phyloP scores from a whole-genome alignment of 2,797 vertebrate species.

The Scolopax rusticola region DNA sequence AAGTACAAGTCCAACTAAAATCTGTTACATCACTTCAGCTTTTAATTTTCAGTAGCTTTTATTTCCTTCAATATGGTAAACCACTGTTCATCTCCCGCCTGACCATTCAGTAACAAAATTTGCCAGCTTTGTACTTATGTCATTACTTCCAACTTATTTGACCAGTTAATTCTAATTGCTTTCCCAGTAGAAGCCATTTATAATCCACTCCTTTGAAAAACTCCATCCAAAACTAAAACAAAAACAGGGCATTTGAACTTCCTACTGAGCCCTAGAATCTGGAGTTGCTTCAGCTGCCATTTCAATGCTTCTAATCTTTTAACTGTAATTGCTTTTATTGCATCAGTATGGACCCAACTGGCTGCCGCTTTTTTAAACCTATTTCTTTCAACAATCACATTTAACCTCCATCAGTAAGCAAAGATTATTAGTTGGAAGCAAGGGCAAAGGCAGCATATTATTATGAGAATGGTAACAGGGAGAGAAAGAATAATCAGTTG shows the following conservation, averaged over 20 bases:
- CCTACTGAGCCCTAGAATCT: not conserved
- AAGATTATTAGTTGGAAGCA: slow-evolving; percentile 22
- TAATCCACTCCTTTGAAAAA: slow-evolving; percentile 21
- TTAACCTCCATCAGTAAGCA: slow-evolving; percentile 34
- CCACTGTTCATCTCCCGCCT: not conserved
- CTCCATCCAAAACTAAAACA: not conserved
- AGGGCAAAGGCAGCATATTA: not conserved
- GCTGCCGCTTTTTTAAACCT: slow-evolving; percentile 28
- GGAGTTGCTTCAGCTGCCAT: not conserved
- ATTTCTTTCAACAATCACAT: slow-evolving; percentile 36
- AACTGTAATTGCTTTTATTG: slow-evolving; percentile 44
- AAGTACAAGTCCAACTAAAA: not conserved
- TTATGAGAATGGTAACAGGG: not conserved
- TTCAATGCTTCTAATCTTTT: slow-evolving; percentile 15
- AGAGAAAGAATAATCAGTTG: slow-evolving; percentile 13
- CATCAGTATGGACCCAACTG: not conserved
- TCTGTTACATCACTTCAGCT: not conserved
- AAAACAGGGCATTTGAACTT: not conserved
- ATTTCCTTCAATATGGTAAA: not conserved
- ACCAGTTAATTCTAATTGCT: slow-evolving; percentile 32
- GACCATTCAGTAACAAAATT: not conserved
- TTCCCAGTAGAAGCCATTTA: slow-evolving; percentile 33
- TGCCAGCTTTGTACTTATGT: not conserved
- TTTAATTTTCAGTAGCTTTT: slow-evolving; percentile 5
- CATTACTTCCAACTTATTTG: slow-evolving; percentile 45